Evolutionary conservation across 1,140 invertebrate genomes (phyloP), one percentile per base, ranked within the genome.

Genomic region (Oncopodura yosiiana): DNA sequence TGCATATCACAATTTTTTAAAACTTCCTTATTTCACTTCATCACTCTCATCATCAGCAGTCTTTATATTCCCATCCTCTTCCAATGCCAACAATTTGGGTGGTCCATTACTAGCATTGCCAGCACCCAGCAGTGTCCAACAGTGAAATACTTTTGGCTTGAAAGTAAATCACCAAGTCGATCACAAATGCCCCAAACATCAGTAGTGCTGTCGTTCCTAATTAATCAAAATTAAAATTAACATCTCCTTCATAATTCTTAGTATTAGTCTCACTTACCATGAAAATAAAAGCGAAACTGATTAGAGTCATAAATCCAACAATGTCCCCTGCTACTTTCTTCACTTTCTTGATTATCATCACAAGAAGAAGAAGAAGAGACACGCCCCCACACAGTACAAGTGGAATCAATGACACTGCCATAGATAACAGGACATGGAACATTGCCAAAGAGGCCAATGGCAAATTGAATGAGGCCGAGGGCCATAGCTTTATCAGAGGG

Each of bases 401-500:
- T 86, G 1, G 86, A 88, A 75, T 94, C 90, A 32, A 94, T 85
- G 11, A 92, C 84, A 50, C 85, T 84, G 54, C 88, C 89, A 71
- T 93, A 94, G 59, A 94, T 80, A 65, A 92, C 88, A 14, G 89
- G 87, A 73, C 89, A 94, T 61, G 89, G 89, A 60, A 93, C 87
- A 69, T 92, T 94, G 55, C 88, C 88, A 71, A 93, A 91, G 57
- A 93, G 75, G 34, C 88, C 88, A 62, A 92, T 92, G 44, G 89
- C 87, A 72, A 90, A 92, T 67, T 91, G 87, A 69, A 94, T 90
- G 53, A 94, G 79, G 14, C 89, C 90, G 65, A 94, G 78, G 45
- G 90, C 90, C 87, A 93, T 91, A 30, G 88, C 88, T 71, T 93
- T 93, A 69, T 94, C 89, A 73, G 81, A 78, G 21, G 87, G 87